Base-by-base conservation (phyloP, 2,113 vertebrate genomes). In the Corydoras sp. region DNA sequence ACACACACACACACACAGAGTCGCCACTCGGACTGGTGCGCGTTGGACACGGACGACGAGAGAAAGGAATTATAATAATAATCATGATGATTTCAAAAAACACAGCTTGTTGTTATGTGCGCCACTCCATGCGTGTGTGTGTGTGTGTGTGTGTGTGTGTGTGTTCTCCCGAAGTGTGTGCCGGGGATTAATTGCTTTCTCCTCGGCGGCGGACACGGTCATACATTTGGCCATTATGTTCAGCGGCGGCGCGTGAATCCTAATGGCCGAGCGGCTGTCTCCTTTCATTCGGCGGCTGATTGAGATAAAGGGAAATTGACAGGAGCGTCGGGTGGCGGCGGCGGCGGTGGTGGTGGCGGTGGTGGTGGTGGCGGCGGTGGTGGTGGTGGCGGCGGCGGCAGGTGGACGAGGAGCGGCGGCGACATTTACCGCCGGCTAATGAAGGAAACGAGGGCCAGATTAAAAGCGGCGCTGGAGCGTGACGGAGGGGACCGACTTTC, bases 221-320 rank as follows among this genome's bases (percentile, higher is more conserved):
- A 67, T 82, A 84, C 81, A 83, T 85, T 83, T 81, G 81, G 83
- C 83, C 79, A 85, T 88, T 84, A 86, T 71, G 62, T 73, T 65
- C 76, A 82, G 83, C 83, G 35, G 65, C 73, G 72, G 73, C 56
- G 71, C 69, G 68, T 82, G 77, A 86, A 83, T 85, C 81, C 74
- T 72, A 68, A 70, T 58, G 69, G 56, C 73, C 70, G 51, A 68
- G 72, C 64, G 65, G 65, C 73, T 73, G 77, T 79, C 77, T 72
- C 65, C 70, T 73, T 70, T 73, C 74, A 76, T 79, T 76, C 73
- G 3, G 18, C 29, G 8, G 51, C 72, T 76, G 73, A 80, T 76
- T 67, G 59, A 81, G 73, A 81, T 64, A 74, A 81, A 73, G 54
- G 77, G 65, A 72, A 76, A 72, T 60, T 61, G 77, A 79, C 77